Percentiles rank a stretch among this genome's conserved stretches.
phyloP scores from a whole-genome alignment of 2,797 vertebrate species.

The Sebastes steindachneri region DNA sequence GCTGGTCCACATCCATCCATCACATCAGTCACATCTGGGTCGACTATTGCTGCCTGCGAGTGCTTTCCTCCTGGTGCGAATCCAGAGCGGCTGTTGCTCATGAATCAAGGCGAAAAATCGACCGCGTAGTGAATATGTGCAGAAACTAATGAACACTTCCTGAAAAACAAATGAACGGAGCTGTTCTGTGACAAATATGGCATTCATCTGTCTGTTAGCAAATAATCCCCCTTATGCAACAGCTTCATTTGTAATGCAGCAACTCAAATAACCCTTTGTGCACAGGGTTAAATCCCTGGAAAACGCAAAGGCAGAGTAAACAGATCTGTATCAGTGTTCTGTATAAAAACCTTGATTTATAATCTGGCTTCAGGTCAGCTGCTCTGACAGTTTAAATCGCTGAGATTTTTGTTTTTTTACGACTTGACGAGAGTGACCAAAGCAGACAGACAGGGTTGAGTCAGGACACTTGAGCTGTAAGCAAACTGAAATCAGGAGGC shows the following conservation, averaged over 20 bases:
- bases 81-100: slow-evolving; percentile 28
- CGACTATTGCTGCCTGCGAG: slow-evolving; percentile 16
- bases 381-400: slow-evolving; percentile 30
- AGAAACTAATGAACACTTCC: slow-evolving; percentile 10
- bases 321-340: slow-evolving; percentile 15
- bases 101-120: slow-evolving; percentile 34
- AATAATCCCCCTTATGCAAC: not conserved
- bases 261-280: slow-evolving; percentile 1
- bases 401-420: slow-evolving; percentile 54
- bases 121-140: not conserved
- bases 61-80: slow-evolving; percentile 1
- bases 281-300: slow-evolving; percentile 10
- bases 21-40: slow-evolving; percentile 67
- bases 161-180: not conserved
- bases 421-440: slow-evolving; percentile 5
- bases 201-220: not conserved
- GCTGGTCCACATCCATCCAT: slow-evolving; percentile 68
- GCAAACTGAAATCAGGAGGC: slow-evolving; percentile 33
- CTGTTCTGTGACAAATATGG: not conserved
- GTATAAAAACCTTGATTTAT: slow-evolving; percentile 30
- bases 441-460: slow-evolving; percentile 20
- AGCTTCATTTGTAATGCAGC: not conserved
- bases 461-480: slow-evolving; percentile 45
- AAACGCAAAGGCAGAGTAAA: slow-evolving; percentile 11
- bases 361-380: slow-evolving; percentile 26